phyloP scores from a whole-genome alignment of 2,888 invertebrate species.

The Teleogryllus oceanicus region DNA sequence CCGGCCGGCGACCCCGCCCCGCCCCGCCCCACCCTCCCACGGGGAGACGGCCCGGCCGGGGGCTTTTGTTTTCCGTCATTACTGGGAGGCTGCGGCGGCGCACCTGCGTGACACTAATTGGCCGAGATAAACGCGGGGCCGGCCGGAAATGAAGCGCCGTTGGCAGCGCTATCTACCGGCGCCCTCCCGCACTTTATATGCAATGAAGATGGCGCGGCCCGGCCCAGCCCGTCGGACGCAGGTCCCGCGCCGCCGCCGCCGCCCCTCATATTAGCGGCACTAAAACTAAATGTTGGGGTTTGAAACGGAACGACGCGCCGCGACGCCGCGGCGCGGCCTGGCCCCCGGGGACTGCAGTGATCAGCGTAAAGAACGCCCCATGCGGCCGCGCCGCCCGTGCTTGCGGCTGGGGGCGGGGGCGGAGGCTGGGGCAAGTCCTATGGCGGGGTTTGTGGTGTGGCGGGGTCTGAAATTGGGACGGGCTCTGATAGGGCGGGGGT shows the following conservation, averaged over 20 bases:
- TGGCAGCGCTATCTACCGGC: neutral
- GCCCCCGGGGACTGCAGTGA: neutral
- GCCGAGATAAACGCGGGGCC: slow-evolving; percentile 18
- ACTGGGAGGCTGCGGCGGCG: neutral
- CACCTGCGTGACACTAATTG: slow-evolving; percentile 18
- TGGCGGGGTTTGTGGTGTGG: too few species aligned
- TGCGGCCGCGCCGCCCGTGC: neutral
- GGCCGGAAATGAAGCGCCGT: slow-evolving; percentile 9
- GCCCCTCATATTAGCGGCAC: neutral
- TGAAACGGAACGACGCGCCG: neutral
- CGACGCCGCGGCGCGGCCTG: neutral
- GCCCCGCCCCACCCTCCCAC: neutral
- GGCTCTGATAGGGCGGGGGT: too few species aligned
- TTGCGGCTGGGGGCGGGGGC: neutral
- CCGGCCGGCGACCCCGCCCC: too few species aligned
- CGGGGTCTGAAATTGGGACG: too few species aligned
- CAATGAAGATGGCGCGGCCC: neutral
- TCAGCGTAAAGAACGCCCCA: neutral
- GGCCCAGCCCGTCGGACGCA: neutral
- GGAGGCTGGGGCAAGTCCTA: too few species aligned
- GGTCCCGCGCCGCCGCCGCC: neutral
- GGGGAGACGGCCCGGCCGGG: neutral
- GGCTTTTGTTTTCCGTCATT: slow-evolving; percentile 9
- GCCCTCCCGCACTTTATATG: neutral
- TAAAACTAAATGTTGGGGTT: slow-evolving; percentile 18